Base-by-base conservation (phyloP, 2,113 vertebrate genomes). In the Protobothrops flavoviridis region DNA sequence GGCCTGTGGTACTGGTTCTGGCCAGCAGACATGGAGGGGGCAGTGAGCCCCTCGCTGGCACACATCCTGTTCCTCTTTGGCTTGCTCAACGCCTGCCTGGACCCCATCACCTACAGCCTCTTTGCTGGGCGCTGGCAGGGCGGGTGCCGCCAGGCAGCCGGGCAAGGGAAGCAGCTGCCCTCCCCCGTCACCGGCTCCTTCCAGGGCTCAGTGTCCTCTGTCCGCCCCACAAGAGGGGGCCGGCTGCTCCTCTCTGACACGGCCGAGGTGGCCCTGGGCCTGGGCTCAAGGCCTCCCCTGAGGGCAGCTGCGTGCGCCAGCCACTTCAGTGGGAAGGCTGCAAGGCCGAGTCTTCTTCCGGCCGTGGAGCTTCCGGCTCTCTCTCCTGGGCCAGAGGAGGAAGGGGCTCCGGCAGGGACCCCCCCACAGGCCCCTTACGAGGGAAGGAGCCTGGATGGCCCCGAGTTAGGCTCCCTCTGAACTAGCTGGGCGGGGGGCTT, bases 1-100 rank as follows among this genome's bases (percentile, higher is more conserved):
- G 97, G 97, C 43, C 96, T 98, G 3, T 97, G 97, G 98, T 96
- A 97, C 96, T 97, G 97, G 97, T 98, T 98, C 95, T 97, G 96
- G 26, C 97, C 97, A 0, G 94, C 57, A 0, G n/a, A 55, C 59
- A 53, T 96, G 96, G 93, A 95, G 88, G 88, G 57, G 50, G 88
- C 52, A 5, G 89, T 97, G 59, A 94, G 97, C 0, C 95, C 95
- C 0, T 96, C 97, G 3, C 97, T 98, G 57, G 95, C 95, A 91
- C 97, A 98, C 91, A 93, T 98, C 86, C 97, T 98, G 81, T 98
- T 98, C 94, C 95, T 97, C 85, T 98, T 97, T 0, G 97, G 98
- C 89, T 96, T 98, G 94, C 95, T 98, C 87, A 97, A 88, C 0
- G 96, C 96, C 0, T 97, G 97, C 94, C 91, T 97, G 91, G 97